Conservation (phyloP, 2,888 invertebrate genomes). For the Philonicus albiceps region DNA sequence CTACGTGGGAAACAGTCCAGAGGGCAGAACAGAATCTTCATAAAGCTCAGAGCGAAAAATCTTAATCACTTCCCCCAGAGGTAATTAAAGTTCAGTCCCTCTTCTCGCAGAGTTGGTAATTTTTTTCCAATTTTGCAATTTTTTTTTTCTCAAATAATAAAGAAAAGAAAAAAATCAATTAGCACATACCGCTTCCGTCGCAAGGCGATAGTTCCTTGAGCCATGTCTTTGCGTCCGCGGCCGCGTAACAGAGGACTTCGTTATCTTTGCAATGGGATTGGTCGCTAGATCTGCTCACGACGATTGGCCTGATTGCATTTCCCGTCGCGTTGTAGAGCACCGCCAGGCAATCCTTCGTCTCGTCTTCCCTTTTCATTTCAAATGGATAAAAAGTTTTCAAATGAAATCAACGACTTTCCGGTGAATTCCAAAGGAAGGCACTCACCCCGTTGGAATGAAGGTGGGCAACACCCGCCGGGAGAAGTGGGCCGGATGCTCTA, state of each 20-base stretch:
- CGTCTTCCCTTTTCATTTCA: conserved; percentile 50
- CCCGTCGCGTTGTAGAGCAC: conserved; percentile 67
- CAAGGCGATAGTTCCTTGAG: conserved; percentile 45
- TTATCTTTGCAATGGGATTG: conserved; percentile 24
- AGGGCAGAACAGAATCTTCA: background rate
- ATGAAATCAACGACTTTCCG: conserved; percentile 51
- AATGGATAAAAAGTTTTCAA: conserved; percentile 47
- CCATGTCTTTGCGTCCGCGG: conserved; percentile 30
- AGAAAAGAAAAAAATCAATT: conserved; percentile 6
- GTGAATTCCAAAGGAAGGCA: background rate
- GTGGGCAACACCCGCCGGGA: conserved; percentile 74
- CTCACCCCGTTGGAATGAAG: conserved; percentile 65
- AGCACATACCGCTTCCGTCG: conserved; percentile 43
- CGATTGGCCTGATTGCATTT: conserved; percentile 64
- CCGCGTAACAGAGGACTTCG: conserved; percentile 55
- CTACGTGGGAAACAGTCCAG: background rate
- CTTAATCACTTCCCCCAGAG: background rate
- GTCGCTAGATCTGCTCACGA: conserved; percentile 57
- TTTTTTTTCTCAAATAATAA: background rate
- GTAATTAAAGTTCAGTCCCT: background rate
- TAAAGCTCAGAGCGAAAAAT: background rate
- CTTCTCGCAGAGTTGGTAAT: background rate
- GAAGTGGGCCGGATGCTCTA: conserved; percentile 68
- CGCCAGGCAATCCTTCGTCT: conserved; percentile 67
- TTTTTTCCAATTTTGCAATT: background rate